Conservation (phyloP, 2,113 vertebrate genomes). For the Petrocephalus microphthalmus region DNA sequence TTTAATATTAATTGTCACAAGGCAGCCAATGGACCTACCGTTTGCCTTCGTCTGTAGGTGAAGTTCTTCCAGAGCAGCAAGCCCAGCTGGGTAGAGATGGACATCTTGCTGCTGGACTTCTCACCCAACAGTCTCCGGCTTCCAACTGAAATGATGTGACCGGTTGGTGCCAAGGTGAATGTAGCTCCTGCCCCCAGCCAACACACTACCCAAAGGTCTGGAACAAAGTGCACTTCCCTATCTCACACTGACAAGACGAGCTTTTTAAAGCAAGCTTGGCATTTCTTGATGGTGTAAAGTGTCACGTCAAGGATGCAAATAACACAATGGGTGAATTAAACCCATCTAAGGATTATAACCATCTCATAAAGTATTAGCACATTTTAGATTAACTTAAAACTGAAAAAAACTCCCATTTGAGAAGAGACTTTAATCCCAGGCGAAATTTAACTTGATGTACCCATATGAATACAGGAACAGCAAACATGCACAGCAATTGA, state of each 20-base stretch:
- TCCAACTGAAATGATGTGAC: constrained; percentile 62
- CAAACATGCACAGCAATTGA: neutral
- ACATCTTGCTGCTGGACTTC: constrained; percentile 66
- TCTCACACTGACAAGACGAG: constrained; percentile 27
- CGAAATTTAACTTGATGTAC: neutral
- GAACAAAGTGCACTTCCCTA: constrained; percentile 41
- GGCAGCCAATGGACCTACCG: constrained; percentile 65
- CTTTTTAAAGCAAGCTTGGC: neutral
- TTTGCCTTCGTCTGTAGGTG: constrained; percentile 84
- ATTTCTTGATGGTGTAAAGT: neutral
- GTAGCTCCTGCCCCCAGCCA: constrained; percentile 24
- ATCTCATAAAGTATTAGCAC: neutral
- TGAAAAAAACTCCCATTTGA: neutral
- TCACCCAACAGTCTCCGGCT: constrained; percentile 51
- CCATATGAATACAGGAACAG: neutral
- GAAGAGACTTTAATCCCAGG: neutral
- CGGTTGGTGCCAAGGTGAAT: constrained; percentile 21
- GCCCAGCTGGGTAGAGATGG: constrained; percentile 78
- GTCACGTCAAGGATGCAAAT: neutral
- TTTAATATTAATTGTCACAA: neutral
- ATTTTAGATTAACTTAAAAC: neutral
- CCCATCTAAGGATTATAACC: neutral
- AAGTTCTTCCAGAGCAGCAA: constrained; percentile 97
- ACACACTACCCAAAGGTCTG: constrained; percentile 45
- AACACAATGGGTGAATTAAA: neutral